Conservation (phyloP, 2,888 invertebrate species). For the Marasmarcha lunaedactyla region DNA sequence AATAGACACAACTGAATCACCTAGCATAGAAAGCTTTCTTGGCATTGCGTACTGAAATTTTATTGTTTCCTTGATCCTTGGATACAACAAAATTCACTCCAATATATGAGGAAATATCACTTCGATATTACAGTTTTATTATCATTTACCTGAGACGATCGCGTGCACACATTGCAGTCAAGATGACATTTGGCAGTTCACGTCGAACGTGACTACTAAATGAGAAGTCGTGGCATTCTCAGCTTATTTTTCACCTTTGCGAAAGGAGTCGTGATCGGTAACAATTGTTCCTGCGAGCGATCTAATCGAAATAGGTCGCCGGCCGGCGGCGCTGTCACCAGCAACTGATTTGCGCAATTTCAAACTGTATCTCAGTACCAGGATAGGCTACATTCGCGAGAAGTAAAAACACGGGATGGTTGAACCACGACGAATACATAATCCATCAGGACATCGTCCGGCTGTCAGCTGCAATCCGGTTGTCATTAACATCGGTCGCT, state of each 20-base stretch:
- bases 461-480: conserved; percentile 34
- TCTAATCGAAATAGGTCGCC: conserved; percentile 51
- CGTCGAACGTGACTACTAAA: conserved; percentile 50
- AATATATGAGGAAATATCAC: too few relatives aligned
- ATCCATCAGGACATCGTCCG: conserved; percentile 24
- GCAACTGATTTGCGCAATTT: conserved; percentile 29
- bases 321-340: conserved; percentile 19
- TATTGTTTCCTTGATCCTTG: too few relatives aligned
- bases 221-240: conserved; percentile 68
- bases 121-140: too few relatives aligned
- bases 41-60: too few relatives aligned
- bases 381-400: not conserved
- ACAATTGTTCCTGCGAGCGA: conserved; percentile 42
- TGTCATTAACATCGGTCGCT: conserved; percentile 34
- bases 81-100: too few relatives aligned
- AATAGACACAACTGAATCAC: too few relatives aligned
- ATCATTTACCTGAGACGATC: too few relatives aligned
- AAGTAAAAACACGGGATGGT: conserved; percentile 9
- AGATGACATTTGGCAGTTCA: conserved; percentile 43
- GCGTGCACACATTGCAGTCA: too few relatives aligned
- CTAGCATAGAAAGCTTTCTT: too few relatives aligned
- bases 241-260: conserved; percentile 64
- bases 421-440: conserved; percentile 15
- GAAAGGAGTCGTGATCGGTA: conserved; percentile 63
- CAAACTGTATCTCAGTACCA: not conserved